These are phyloP conservation scores for Chionodraco myersi DNA, from an alignment of 2,113 vertebrate species.

Conservation along the genomic window DNA sequence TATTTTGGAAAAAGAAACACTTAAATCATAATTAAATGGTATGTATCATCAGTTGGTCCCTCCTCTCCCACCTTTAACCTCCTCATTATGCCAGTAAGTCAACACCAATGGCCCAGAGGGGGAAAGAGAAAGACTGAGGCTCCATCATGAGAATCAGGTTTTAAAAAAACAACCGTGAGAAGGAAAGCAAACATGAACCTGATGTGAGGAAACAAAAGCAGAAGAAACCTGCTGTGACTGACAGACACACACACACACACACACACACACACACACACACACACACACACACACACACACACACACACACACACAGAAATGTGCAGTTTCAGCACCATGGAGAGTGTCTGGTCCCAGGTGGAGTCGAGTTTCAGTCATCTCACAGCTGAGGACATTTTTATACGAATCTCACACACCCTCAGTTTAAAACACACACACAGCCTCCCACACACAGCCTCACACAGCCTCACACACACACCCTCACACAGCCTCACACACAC, in stretches of 20 bases:
- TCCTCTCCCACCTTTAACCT: background rate
- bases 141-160: constrained; percentile 7
- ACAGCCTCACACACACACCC: no score
- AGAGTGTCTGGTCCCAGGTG: constrained; percentile 7
- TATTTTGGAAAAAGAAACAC: no score
- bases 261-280: background rate
- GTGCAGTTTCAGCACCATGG: constrained; percentile 36
- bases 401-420: background rate
- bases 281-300: constrained; percentile 1
- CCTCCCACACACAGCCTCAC: no score
- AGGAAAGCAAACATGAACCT: constrained; percentile 15
- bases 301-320: constrained; percentile 8
- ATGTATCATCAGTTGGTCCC: no score
- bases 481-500: background rate
- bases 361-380: constrained; percentile 11
- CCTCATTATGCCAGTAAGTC: background rate
- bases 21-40: no score
- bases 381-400: constrained; percentile 18
- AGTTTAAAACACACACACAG: constrained; percentile 1
- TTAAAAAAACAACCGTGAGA: background rate
- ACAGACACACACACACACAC: background rate
- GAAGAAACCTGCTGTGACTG: constrained; percentile 24
- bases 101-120: background rate
- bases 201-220: constrained; percentile 18
- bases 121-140: background rate